These are phyloP conservation scores for Tolypeutes matacus DNA, from an alignment of 2,797 vertebrate species.

Conservation along the genomic window DNA sequence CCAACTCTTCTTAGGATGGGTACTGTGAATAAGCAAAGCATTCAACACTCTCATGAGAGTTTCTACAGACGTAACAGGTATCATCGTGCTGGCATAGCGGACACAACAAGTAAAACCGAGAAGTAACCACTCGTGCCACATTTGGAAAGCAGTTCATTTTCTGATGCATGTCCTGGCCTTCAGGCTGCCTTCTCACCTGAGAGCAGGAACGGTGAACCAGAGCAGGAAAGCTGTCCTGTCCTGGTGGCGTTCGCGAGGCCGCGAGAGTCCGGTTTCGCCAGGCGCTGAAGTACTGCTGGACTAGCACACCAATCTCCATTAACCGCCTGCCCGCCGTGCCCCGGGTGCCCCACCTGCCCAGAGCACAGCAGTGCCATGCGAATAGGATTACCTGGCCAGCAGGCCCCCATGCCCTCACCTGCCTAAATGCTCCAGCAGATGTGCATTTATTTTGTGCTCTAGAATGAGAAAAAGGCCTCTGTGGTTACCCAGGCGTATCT, in stretches of 20 bases:
- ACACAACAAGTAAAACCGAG: neutral
- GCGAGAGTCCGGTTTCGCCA: conserved; percentile 12
- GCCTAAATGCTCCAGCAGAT: conserved; percentile 11
- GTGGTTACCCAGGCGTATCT: conserved; percentile 23
- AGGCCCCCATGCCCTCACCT: conserved; percentile 23
- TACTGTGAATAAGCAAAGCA: neutral
- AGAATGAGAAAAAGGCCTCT: neutral
- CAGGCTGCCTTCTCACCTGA: neutral
- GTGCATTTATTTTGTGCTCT: conserved; percentile 34
- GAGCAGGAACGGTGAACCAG: neutral
- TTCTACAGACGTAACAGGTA: neutral
- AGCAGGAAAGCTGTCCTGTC: neutral
- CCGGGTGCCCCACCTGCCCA: neutral
- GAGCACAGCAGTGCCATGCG: neutral
- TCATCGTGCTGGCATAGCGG: neutral
- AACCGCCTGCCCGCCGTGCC: conserved; percentile 43
- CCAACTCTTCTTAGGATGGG: neutral
- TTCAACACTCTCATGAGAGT: neutral
- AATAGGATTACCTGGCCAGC: conserved; percentile 15
- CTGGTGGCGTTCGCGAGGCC: neutral
- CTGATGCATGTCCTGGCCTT: neutral
- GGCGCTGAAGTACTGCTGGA: conserved; percentile 70
- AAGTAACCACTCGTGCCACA: neutral
- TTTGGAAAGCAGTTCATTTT: conserved; percentile 52
- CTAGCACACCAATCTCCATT: conserved; percentile 48